These are phyloP conservation scores for Sphyrna mokarran DNA, from an alignment of 2,113 vertebrate species.

Conservation along the genomic window DNA sequence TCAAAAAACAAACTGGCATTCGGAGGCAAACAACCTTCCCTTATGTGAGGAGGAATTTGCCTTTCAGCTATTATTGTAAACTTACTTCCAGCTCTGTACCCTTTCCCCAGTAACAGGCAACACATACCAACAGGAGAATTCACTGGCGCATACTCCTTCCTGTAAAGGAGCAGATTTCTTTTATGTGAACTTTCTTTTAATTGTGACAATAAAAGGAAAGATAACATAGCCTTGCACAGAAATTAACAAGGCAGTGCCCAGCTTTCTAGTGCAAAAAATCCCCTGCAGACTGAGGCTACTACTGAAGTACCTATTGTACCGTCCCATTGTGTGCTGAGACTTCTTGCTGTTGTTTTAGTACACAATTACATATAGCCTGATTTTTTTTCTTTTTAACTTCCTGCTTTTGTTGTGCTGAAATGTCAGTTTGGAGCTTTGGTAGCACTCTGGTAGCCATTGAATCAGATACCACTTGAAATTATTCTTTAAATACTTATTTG, in stretches of 20 bases:
- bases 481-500: not conserved
- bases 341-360: constrained; percentile 15
- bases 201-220: constrained; percentile 27
- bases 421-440: not conserved
- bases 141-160: not conserved
- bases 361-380: not conserved
- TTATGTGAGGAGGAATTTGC: constrained; percentile 43
- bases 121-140: constrained; percentile 33
- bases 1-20: constrained; percentile 58
- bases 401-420: not conserved
- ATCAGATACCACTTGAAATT: not conserved
- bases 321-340: not conserved
- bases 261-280: not conserved
- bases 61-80: constrained; percentile 48
- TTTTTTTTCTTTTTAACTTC: not conserved
- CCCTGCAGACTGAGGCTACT: not conserved
- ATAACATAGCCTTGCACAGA: not conserved
- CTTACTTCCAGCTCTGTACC: constrained; percentile 57
- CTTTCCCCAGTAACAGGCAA: constrained; percentile 54
- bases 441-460: not conserved
- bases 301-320: not conserved
- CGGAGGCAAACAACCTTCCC: constrained; percentile 45
- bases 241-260: constrained; percentile 4
- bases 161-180: constrained; percentile 27
- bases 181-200: constrained; percentile 20